Evolutionary conservation across 1,140 invertebrate genomes (phyloP), one percentile per base, ranked within the genome.

Genomic region (Pseudoatta argentina): DNA sequence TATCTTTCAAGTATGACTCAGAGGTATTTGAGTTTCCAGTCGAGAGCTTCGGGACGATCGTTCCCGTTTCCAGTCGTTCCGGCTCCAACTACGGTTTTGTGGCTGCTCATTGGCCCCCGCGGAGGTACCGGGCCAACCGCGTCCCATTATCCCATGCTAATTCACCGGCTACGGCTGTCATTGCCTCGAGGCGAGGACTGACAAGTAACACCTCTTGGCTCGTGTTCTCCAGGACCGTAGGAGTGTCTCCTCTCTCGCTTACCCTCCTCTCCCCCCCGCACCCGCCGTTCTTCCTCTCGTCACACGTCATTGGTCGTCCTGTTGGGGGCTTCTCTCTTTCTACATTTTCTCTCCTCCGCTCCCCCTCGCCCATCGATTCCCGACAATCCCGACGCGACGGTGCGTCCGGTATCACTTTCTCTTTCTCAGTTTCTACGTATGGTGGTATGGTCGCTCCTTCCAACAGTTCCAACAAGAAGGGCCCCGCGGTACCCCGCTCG

Each of bases 91-190:
- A 86, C 75, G 89, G 69, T 88, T 91, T 87, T 71, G 87, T 87
- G 83, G 91, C 88, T 93, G 91, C 91, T 92, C 90, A 92, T 91
- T 92, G 92, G 93, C 87, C 93, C 91, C 93, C 90, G 90, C 91
- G 91, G 92, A 91, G 94, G 92, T 94, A 94, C 86, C 76, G 86
- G 79, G 85, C 89, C 92, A 92, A 92, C 91, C 89, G 93, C 91
- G 93, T 95, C 93, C 94, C 93, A 95, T 95, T 95, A 95, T 95
- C 95, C 94, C 94, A 95, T 95, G 95, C 94, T 95, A 95, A 95
- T 95, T 95, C 93, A 87, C 91, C 79, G 93, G 91, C 92, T 91
- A 92, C 89, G 93, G 93, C 94, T 95, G 95, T 95, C 94, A 95
- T 94, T 95, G 94, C 94, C 94, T 94, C 92, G 90, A 92, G 94